Conservation (phyloP, 2,797 vertebrate genomes). For the Crocidura indochinensis region DNA sequence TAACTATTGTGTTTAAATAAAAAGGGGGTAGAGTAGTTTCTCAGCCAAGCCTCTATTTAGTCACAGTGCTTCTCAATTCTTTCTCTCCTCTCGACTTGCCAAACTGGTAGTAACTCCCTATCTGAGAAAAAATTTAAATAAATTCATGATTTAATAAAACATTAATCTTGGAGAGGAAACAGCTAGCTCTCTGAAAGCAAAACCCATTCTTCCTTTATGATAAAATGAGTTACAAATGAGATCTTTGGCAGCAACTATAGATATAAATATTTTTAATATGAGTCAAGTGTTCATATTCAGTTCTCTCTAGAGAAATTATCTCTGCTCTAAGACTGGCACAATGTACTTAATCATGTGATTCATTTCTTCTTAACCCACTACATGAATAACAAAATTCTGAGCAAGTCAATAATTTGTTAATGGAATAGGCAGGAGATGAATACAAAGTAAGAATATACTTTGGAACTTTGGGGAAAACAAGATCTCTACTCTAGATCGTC, state of each 20-base stretch:
- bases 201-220: not conserved
- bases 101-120: not conserved
- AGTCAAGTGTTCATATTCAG: not conserved
- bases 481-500: not conserved
- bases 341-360: not conserved
- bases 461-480: slow-evolving; percentile 1
- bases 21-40: not conserved
- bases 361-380: not conserved
- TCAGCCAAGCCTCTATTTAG: too few relatives aligned
- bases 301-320: not conserved
- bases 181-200: not conserved
- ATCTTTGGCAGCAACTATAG: not conserved
- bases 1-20: too few relatives aligned
- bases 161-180: not conserved
- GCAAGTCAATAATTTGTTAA: not conserved
- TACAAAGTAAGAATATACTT: not conserved
- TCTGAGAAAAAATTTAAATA: too few relatives aligned
- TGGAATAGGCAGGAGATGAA: not conserved
- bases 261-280: not conserved
- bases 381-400: not conserved
- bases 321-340: not conserved
- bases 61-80: not conserved
- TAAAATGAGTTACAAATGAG: too few relatives aligned
- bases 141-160: not conserved
- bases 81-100: not conserved